Conservation (phyloP, 2,113 vertebrate species). For the Solenodon paradoxus region DNA sequence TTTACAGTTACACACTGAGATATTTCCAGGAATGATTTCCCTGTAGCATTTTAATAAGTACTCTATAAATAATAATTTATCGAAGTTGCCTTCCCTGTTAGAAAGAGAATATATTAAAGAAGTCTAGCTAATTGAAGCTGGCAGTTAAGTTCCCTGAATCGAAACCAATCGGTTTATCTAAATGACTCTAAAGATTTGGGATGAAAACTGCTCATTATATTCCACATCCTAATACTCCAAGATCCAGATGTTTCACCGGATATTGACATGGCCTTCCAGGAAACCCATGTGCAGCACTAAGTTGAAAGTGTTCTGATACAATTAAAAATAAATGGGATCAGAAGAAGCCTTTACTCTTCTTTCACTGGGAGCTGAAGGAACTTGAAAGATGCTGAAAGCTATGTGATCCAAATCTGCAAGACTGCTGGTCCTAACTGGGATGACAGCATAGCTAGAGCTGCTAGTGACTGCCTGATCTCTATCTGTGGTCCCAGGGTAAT, state of each 20-base stretch:
- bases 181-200: constrained; percentile 67
- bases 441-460: not conserved
- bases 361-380: constrained; percentile 22
- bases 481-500: not conserved
- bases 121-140: constrained; percentile 71
- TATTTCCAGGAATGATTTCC: constrained; percentile 87
- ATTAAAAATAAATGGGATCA: constrained; percentile 65
- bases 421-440: not conserved
- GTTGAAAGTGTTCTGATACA: constrained; percentile 50
- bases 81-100: constrained; percentile 68
- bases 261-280: constrained; percentile 65
- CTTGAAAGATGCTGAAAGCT: constrained; percentile 11
- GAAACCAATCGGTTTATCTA: constrained; percentile 74
- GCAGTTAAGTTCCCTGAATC: constrained; percentile 74
- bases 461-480: not conserved
- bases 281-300: constrained; percentile 34
- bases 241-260: constrained; percentile 67
- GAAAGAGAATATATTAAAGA: constrained; percentile 62
- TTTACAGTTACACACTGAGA: constrained; percentile 84
- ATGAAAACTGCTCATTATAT: constrained; percentile 66
- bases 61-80: constrained; percentile 86
- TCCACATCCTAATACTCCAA: constrained; percentile 44
- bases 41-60: constrained; percentile 84
- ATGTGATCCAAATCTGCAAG: not conserved
- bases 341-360: not conserved